These are phyloP conservation scores for Pangasius larnaudii DNA, from an alignment of 2,797 vertebrate genomes.

Conservation along the genomic window DNA sequence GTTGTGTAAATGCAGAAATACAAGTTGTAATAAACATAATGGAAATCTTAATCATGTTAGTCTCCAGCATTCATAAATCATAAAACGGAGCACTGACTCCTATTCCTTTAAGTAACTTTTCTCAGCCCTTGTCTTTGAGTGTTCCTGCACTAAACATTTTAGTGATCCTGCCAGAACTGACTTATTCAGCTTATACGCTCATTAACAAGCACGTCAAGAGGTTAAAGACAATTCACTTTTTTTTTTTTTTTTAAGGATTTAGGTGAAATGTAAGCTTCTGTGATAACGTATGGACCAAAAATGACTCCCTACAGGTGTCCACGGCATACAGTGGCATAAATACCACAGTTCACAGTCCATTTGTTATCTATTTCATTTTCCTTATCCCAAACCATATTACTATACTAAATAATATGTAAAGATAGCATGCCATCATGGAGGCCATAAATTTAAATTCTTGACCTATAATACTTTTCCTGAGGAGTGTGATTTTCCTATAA, in stretches of 20 bases:
- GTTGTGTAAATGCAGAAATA: neutral
- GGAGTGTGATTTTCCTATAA: neutral
- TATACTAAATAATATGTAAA: neutral
- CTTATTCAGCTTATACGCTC: neutral
- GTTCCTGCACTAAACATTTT: neutral
- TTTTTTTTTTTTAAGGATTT: neutral
- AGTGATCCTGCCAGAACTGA: neutral
- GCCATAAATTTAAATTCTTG: neutral
- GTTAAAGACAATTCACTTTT: neutral
- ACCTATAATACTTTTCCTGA: neutral
- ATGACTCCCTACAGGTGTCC: neutral
- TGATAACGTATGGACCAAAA: neutral
- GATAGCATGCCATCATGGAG: neutral
- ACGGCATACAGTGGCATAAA: neutral
- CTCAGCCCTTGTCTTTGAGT: neutral
- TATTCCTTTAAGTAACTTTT: neutral
- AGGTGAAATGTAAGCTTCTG: neutral
- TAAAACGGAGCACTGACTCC: neutral
- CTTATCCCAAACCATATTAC: neutral
- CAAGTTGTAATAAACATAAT: constrained; percentile 8
- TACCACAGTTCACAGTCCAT: neutral
- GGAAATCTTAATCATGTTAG: neutral
- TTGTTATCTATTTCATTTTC: neutral
- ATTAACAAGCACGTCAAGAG: neutral
- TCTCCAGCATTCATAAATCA: neutral